Evolutionary conservation across 2,888 invertebrate species (phyloP), one percentile per base, ranked within the genome.

Genomic region (Athetis lepigone): DNA sequence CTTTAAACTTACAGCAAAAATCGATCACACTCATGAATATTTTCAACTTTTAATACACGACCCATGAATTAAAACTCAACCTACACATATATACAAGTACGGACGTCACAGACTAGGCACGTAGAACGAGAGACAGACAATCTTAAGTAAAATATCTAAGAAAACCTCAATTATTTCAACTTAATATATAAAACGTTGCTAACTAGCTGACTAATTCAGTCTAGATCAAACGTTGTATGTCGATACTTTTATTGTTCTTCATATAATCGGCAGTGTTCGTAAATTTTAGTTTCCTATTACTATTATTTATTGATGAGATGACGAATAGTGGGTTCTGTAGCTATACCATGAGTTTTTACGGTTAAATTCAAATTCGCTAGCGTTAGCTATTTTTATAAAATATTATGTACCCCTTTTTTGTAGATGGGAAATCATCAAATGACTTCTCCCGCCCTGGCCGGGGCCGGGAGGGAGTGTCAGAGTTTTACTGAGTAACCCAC

Each of bases 241-340:
- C 25, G 11, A 23, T 11, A 29, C 11, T 37, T 37, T 43, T 67
- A 54, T 51, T 52, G 6, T 63, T 77, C 45, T 57, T 33, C 52
- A 33, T n/a, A 45, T 33, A 16, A 52, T 66, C 54, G 78, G 70
- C 76, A 78, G 76, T 77, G 79, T 75, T 70, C 61, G 67, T 71
- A 42, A 18, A 45, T 33, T 54, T 54, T 2, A 42, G 16, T 50
- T 52, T 40, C 39, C 23, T 66, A 59, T 47, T 21, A 50, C 37
- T 70, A 56, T 36, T 42, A 18, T 49, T 52, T 70, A 56, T 36
- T 42, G 21, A 52, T 52, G 59, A 45, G 39, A 55, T 51, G 25
- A 29, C 21, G 18, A n/a, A 7, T 64, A 47, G 33, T 51, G 55
- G 39, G 36, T 16, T 42, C 27, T 47, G 42, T n/a, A n/a, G n/a